These are phyloP conservation scores for Synanthedon tipuliformis DNA, from an alignment of 2,888 invertebrate genomes.

Conservation along the genomic window DNA sequence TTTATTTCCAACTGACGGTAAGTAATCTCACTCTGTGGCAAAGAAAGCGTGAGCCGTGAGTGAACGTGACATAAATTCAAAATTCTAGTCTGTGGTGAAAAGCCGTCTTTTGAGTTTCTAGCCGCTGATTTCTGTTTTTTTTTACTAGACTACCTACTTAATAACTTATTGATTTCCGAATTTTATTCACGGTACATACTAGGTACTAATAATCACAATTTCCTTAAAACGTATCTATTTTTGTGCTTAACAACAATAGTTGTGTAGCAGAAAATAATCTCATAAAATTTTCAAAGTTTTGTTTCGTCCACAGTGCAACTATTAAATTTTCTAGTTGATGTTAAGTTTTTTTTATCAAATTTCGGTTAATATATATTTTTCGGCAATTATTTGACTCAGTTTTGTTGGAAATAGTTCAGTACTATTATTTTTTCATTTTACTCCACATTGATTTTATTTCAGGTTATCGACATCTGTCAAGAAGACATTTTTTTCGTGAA, in stretches of 20 bases:
- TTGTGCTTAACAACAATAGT: constrained; percentile 2
- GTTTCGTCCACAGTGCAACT: constrained; percentile 4
- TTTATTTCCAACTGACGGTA: too few relatives aligned
- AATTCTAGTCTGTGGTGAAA: background rate
- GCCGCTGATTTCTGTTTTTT: constrained; percentile 49
- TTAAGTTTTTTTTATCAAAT: background rate
- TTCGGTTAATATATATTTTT: too few relatives aligned
- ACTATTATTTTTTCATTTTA: constrained; percentile 15
- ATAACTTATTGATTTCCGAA: too few relatives aligned
- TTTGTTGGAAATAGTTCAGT: background rate
- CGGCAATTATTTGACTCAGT: too few relatives aligned
- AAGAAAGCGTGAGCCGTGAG: too few relatives aligned
- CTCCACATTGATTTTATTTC: constrained; percentile 63
- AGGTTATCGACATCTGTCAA: constrained; percentile 70
- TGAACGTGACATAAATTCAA: too few relatives aligned
- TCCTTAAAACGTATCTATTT: constrained; percentile 4
- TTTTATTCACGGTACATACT: too few relatives aligned
- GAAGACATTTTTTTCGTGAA: constrained; percentile 61
- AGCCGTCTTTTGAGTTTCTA: constrained; percentile 50
- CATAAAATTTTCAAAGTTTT: constrained; percentile 4
- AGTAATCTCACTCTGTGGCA: too few relatives aligned
- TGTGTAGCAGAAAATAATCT: constrained; percentile 4
- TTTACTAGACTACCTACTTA: constrained; percentile 1
- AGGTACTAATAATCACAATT: constrained; percentile 1
- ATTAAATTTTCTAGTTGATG: constrained; percentile 2